These are phyloP conservation scores for Perca flavescens DNA, from an alignment of 2,113 vertebrate genomes.

Conservation along the genomic window DNA sequence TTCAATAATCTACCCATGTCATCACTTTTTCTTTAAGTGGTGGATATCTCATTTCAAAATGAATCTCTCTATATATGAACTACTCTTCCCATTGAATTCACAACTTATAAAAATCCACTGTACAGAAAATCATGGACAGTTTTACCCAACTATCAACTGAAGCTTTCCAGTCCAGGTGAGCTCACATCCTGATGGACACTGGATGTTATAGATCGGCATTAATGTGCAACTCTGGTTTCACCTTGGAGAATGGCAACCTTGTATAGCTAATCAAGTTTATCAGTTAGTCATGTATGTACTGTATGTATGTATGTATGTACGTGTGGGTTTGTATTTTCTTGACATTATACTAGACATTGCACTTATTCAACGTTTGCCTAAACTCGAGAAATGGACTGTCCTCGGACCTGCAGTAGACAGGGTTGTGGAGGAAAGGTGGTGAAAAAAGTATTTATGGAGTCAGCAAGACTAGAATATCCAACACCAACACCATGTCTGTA, in stretches of 20 bases:
- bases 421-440: conserved; percentile 20
- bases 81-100: conserved; percentile 32
- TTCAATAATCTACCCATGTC: not conserved
- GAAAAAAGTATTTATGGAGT: conserved; percentile 33
- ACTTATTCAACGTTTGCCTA: conserved; percentile 77
- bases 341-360: conserved; percentile 79
- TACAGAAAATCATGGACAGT: conserved; percentile 56
- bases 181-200: conserved; percentile 40
- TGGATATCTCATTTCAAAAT: conserved; percentile 21
- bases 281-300: conserved; percentile 77
- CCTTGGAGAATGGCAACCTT: conserved; percentile 60
- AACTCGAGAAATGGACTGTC: conserved; percentile 64
- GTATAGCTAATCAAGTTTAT: conserved; percentile 75
- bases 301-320: conserved; percentile 72
- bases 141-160: conserved; percentile 43
- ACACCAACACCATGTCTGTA: conserved; percentile 59
- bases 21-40: conserved; percentile 14
- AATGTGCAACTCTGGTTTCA: conserved; percentile 57
- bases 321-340: conserved; percentile 78
- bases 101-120: conserved; percentile 46
- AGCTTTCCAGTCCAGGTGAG: conserved; percentile 39
- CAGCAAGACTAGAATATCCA: conserved; percentile 50
- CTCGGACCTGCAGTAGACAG: conserved; percentile 46
- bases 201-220: conserved; percentile 51
- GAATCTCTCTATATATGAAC: conserved; percentile 18